Percentiles rank a stretch among this genome's conserved stretches.
These are phyloP conservation scores for Hoplostethus atlanticus DNA, from an alignment of 2,797 vertebrate species.

Conservation along the genomic window DNA sequence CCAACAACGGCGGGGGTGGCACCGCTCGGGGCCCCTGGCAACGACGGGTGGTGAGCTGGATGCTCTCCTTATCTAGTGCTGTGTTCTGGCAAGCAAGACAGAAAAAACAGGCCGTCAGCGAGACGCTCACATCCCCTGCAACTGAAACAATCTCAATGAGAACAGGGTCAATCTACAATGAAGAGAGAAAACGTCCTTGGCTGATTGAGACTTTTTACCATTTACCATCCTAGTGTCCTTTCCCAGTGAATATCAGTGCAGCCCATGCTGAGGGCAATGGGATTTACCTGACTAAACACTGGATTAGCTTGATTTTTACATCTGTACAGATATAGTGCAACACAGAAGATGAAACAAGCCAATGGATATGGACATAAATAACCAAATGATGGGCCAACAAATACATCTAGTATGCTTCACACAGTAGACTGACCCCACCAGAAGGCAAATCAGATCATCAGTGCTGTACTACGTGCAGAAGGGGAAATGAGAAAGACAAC, in stretches of 20 bases:
- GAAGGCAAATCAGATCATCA: constrained; percentile 25
- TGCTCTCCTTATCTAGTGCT: constrained; percentile 95
- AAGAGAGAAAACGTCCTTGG: constrained; percentile 9
- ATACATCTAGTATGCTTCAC: constrained; percentile 23
- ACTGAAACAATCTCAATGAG: constrained; percentile 1
- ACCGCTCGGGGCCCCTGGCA: constrained; percentile 68
- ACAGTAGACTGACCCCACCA: constrained; percentile 42
- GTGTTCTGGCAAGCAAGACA: constrained; percentile 87
- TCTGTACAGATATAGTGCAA: constrained; percentile 3
- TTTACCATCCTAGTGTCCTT: background rate
- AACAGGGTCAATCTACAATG: constrained; percentile 25
- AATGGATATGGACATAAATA: constrained; percentile 55
- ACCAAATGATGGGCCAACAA: constrained; percentile 34
- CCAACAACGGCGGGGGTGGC: constrained; percentile 11
- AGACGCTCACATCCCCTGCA: background rate
- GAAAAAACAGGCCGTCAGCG: constrained; percentile 34
- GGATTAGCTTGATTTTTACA: background rate
- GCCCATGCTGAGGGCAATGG: background rate
- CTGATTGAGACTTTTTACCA: background rate
- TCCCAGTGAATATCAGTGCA: background rate
- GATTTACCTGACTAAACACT: background rate
- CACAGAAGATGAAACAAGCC: constrained; percentile 34
- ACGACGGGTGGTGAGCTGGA: constrained; percentile 82
- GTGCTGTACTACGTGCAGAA: constrained; percentile 38
- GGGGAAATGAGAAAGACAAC: constrained; percentile 70